phyloP scores from a whole-genome alignment of 2,888 invertebrate species.

The Drosophila niveifrons region DNA sequence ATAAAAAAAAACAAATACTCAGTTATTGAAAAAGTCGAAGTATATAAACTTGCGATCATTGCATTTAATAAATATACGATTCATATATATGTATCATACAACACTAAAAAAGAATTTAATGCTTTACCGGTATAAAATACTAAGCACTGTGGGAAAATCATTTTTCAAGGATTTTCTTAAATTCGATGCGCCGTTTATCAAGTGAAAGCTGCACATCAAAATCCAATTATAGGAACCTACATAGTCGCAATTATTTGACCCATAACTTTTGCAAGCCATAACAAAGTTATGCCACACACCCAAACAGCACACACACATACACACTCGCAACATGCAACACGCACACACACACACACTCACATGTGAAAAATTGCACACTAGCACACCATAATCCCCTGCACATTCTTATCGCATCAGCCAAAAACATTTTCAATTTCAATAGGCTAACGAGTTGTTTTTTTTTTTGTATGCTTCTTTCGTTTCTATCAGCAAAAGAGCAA shows the following conservation, averaged over 20 bases:
- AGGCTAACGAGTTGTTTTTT: slow-evolving; percentile 73
- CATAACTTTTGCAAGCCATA: slow-evolving; percentile 52
- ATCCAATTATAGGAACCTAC: slow-evolving; percentile 55
- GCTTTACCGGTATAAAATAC: neutral
- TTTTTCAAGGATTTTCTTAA: neutral
- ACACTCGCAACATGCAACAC: slow-evolving; percentile 2
- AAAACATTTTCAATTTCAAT: slow-evolving; percentile 80
- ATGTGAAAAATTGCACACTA: neutral
- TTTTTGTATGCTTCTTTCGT: slow-evolving; percentile 30
- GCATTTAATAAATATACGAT: too few relatives aligned
- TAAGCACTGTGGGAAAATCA: neutral
- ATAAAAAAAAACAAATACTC: too few relatives aligned
- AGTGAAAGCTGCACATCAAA: slow-evolving; percentile 33
- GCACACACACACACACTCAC: slow-evolving; percentile 9
- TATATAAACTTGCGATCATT: too few relatives aligned
- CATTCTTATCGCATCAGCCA: slow-evolving; percentile 73
- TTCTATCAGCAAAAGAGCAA: slow-evolving; percentile 61
- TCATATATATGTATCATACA: too few relatives aligned
- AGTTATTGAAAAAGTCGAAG: too few relatives aligned
- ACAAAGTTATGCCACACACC: slow-evolving; percentile 49
- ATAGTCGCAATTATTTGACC: slow-evolving; percentile 55
- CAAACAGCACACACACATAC: neutral
- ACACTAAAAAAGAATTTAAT: too few relatives aligned
- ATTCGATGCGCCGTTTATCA: slow-evolving; percentile 21
- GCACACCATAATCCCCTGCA: slow-evolving; percentile 51